Evolutionary conservation across 2,797 vertebrate species (phyloP).

Genomic region (Parauchenoglanis ngamensis): DNA sequence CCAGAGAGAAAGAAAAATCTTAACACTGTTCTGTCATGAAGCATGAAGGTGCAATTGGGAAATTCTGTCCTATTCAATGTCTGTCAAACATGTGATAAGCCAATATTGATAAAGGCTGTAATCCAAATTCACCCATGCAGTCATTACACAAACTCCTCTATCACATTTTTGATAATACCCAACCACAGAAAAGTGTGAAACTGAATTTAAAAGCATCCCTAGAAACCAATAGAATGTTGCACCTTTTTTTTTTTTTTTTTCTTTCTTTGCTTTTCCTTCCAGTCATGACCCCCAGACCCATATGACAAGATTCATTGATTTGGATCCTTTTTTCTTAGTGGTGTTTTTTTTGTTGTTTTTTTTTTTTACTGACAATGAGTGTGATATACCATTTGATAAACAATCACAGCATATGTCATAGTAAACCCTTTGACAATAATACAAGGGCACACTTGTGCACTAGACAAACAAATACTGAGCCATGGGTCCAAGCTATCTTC

Average conservation of each 20-base stretch:
- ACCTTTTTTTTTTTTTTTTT: background rate
- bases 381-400: slow-evolving; percentile 51
- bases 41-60: slow-evolving; percentile 43
- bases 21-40: slow-evolving; percentile 29
- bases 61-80: slow-evolving; percentile 37
- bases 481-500: slow-evolving; percentile 32
- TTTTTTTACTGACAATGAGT: slow-evolving; percentile 25
- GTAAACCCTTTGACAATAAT: slow-evolving; percentile 45
- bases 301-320: slow-evolving; percentile 21
- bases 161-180: slow-evolving; percentile 44
- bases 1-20: background rate
- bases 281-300: slow-evolving; percentile 21
- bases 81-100: slow-evolving; percentile 50
- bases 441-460: slow-evolving; percentile 38
- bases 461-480: slow-evolving; percentile 41
- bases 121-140: slow-evolving; percentile 46
- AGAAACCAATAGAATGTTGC: slow-evolving; percentile 9
- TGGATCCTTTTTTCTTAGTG: background rate
- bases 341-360: slow-evolving; percentile 23
- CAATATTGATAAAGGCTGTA: slow-evolving; percentile 46
- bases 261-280: background rate
- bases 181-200: slow-evolving; percentile 26
- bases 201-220: slow-evolving; percentile 27
- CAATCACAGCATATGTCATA: slow-evolving; percentile 51
- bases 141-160: slow-evolving; percentile 31